Percentiles rank a stretch among this genome's conserved stretches.
These are phyloP conservation scores for Microcebus jonahi DNA, from an alignment of 2,113 vertebrate species.

Conservation along the genomic window DNA sequence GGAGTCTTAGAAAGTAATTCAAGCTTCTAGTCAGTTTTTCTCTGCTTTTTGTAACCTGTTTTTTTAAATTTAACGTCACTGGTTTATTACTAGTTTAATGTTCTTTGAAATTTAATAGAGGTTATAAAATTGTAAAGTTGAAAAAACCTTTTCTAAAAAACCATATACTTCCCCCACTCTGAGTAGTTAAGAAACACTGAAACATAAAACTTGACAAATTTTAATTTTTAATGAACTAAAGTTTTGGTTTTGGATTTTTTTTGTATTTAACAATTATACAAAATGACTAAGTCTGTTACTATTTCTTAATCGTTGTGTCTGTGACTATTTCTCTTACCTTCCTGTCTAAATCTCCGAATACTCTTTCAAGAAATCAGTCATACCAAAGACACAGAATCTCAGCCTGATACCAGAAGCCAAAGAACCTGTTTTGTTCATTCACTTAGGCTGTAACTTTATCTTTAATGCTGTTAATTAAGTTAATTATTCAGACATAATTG, in stretches of 20 bases:
- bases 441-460: neutral
- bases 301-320: neutral
- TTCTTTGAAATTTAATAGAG: constrained; percentile 52
- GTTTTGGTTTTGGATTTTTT: neutral
- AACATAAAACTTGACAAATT: neutral
- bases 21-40: neutral
- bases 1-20: neutral
- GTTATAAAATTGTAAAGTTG: constrained; percentile 53
- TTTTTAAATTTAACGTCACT: constrained; percentile 26
- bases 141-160: constrained; percentile 54
- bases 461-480: neutral
- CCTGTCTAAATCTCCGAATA: neutral
- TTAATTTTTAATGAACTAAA: constrained; percentile 17
- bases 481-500: constrained; percentile 23
- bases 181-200: neutral
- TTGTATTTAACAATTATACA: neutral
- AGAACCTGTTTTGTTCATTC: neutral
- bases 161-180: neutral
- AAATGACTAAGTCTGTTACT: neutral
- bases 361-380: neutral
- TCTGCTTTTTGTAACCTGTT: constrained; percentile 33
- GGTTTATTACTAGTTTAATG: neutral
- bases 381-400: neutral
- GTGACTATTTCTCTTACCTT: neutral
- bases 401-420: neutral